Evolutionary conservation across 1,140 invertebrate species (phyloP).

Genomic region (Tetramorium parvispinum): DNA sequence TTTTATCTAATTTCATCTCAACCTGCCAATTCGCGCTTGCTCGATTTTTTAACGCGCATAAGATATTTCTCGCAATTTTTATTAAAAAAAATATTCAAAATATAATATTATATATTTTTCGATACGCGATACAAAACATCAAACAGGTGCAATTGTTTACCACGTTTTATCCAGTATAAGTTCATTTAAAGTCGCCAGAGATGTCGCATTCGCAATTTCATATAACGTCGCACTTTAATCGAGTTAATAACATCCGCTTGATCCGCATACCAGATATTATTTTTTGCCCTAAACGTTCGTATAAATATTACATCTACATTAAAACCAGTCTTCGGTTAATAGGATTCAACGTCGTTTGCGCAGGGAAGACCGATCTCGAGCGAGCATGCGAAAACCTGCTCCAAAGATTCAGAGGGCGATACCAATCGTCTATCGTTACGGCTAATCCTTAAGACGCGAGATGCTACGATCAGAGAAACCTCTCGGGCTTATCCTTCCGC

Average conservation of each 20-base stretch:
- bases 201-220: constrained; percentile 9
- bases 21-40: constrained; percentile 2
- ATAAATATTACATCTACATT: constrained; percentile 53
- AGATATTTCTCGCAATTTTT: background rate
- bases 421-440: constrained; percentile 46
- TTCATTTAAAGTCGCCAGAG: background rate
- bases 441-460: constrained; percentile 46
- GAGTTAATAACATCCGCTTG: constrained; percentile 41
- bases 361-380: background rate
- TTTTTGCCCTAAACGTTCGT: constrained; percentile 10
- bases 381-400: constrained; percentile 50
- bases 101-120: background rate
- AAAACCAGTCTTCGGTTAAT: constrained; percentile 69
- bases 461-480: constrained; percentile 39
- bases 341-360: constrained; percentile 41
- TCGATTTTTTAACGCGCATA: background rate
- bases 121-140: background rate
- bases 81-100: background rate
- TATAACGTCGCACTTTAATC: constrained; percentile 24
- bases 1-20: constrained; percentile 20
- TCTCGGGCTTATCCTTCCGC: constrained; percentile 67
- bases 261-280: constrained; percentile 17
- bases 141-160: background rate
- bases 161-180: background rate
- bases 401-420: constrained; percentile 44